Conservation (phyloP, 2,113 vertebrate genomes). For the Mesembrinibis cayennensis region DNA sequence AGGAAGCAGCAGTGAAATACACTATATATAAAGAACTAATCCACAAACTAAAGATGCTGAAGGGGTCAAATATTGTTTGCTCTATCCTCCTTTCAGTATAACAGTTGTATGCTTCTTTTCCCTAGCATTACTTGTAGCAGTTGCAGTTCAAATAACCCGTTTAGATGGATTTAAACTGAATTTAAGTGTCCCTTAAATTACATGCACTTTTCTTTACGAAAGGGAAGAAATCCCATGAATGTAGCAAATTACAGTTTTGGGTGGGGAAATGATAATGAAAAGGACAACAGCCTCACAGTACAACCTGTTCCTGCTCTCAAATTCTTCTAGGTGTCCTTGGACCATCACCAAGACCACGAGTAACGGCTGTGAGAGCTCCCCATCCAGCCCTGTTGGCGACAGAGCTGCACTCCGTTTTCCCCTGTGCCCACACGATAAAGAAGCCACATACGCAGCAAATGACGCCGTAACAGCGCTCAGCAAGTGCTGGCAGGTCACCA, state of each 20-base stretch:
- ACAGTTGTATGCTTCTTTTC: background rate
- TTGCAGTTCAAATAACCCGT: background rate
- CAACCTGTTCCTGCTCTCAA: background rate
- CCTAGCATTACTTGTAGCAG: background rate
- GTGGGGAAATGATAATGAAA: background rate
- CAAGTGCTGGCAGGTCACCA: background rate
- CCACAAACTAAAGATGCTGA: background rate
- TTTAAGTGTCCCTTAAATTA: background rate
- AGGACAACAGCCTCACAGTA: background rate
- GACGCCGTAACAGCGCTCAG: background rate
- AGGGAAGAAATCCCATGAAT: background rate
- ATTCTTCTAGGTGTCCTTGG: background rate
- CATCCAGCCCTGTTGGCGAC: background rate
- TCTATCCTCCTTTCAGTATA: background rate
- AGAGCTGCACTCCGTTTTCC: background rate
- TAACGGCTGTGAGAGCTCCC: background rate
- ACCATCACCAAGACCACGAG: background rate
- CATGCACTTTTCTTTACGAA: background rate
- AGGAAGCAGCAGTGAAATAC: background rate
- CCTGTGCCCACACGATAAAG: background rate
- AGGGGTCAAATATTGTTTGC: background rate
- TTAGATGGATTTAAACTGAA: background rate
- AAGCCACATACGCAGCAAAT: background rate
- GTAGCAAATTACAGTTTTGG: background rate
- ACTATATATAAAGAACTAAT: background rate